phyloP scores from a whole-genome alignment of 1,140 invertebrate species.

The Hyles vespertilio region DNA sequence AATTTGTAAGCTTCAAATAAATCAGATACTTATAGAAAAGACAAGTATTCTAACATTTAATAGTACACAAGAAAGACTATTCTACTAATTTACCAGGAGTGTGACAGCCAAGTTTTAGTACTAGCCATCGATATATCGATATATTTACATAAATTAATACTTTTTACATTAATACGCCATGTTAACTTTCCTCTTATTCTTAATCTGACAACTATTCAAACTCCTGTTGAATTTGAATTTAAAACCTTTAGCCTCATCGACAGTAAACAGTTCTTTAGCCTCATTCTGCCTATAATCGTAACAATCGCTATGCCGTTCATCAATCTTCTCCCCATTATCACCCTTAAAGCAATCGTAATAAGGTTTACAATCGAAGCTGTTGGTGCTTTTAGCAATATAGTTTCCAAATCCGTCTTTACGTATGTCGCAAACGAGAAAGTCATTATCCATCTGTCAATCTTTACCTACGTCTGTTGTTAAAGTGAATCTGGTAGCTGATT shows the following conservation, averaged over 20 bases:
- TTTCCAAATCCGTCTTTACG: slow-evolving; percentile 44
- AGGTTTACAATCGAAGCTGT: slow-evolving; percentile 61
- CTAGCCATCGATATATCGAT: no score
- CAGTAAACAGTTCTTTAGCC: slow-evolving; percentile 32
- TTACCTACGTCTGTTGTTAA: slow-evolving; percentile 56
- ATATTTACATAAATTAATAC: no score
- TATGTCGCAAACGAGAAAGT: slow-evolving; percentile 38
- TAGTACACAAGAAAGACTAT: no score
- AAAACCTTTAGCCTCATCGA: slow-evolving; percentile 53
- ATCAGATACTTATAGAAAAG: no score
- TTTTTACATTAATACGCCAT: slow-evolving; percentile 7
- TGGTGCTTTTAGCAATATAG: slow-evolving; percentile 53
- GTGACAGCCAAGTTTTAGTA: no score
- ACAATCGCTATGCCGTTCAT: slow-evolving; percentile 57
- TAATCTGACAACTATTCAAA: slow-evolving; percentile 63
- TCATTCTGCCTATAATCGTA: slow-evolving; percentile 52
- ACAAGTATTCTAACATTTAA: no score
- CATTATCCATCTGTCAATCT: slow-evolving; percentile 59
- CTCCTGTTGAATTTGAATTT: slow-evolving; percentile 67
- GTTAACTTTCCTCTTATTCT: slow-evolving; percentile 43
- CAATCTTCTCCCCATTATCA: slow-evolving; percentile 25
- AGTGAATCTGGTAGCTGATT: slow-evolving; percentile 63
- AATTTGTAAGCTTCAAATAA: no score
- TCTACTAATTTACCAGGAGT: no score
- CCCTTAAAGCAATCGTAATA: slow-evolving; percentile 66